Base-by-base conservation (phyloP, 2,888 invertebrate species). In the Agelastica alni region DNA sequence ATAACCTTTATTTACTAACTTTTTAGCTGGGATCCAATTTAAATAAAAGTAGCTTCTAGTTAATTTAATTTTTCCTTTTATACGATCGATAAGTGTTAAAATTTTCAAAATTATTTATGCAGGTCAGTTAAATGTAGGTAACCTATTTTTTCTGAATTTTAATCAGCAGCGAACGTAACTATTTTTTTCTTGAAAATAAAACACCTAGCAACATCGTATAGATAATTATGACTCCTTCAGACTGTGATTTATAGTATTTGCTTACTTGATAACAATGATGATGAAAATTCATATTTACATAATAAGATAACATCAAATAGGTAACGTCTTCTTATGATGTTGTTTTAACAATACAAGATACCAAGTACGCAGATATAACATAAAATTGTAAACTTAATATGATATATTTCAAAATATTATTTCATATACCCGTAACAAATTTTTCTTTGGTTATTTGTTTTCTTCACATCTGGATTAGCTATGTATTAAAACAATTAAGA, bases 211-310 rank as follows among this genome's bases (percentile, higher is more conserved):
- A 26, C 26, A 7, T 26, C 6, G 26, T 26, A 9, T 26, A 7
- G 17, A 22, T 55, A 28, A 37, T 37, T 31, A 36, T 51, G 14
- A 55, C 55, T 34, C 41, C 46, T 51, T 41, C 34, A 17, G 28
- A 31, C 39, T 43, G 32, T 56, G 52, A 56, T 56, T 56, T 56
- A 56, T 47, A 42, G 39, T 56, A 56, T 56, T 56, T 56, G 39
- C 34, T 56, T 34, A 44, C 32, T 10, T 14, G 53, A 53, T 53
- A 47, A 53, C 26, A 45, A 39, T 17, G 28, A 53, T 61, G 65
- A 62, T 58, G 63, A 63, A 64, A 61, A 60, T 61, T 57, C 52
- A 65, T 64, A 62, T 65, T 62, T 64, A 64, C 61, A 47, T 48
- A 56, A 28, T 48, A 53, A 28, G 39, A 46, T 56, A 48, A 60